Percentiles rank a stretch among this genome's conserved stretches.
These are phyloP conservation scores for Cebus imitator DNA, from an alignment of 2,113 vertebrate genomes.

Conservation along the genomic window DNA sequence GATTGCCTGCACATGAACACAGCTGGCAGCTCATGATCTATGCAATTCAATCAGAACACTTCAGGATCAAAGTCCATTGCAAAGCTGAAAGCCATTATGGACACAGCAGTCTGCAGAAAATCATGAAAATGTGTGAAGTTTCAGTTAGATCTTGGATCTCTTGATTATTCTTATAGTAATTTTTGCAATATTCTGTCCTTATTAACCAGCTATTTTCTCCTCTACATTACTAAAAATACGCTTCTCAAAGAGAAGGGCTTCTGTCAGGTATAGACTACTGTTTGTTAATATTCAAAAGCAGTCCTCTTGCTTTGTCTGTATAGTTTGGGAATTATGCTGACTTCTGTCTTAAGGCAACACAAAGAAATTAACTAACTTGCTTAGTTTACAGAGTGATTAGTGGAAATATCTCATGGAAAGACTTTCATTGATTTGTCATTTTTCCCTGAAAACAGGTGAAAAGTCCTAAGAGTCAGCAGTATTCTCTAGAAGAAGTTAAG, in stretches of 20 bases:
- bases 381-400: neutral
- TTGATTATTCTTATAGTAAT: neutral
- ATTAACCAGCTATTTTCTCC: neutral
- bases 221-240: neutral
- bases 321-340: slow-evolving; percentile 16
- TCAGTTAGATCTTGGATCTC: neutral
- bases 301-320: neutral
- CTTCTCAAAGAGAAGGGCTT: neutral
- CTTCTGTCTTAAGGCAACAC: slow-evolving; percentile 4
- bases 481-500: neutral
- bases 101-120: neutral
- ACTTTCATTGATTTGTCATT: slow-evolving; percentile 1
- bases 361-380: slow-evolving; percentile 49
- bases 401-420: neutral
- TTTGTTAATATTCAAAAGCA: neutral
- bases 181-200: neutral
- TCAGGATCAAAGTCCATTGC: rapidly evolving
- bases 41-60: neutral
- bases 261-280: rapidly evolving
- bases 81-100: neutral
- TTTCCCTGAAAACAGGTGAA: slow-evolving; percentile 30
- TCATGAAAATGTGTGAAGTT: neutral
- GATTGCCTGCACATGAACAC: rapidly evolving
- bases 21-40: rapidly evolving
- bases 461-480: neutral